Percentiles rank a stretch among this genome's conserved stretches.
phyloP scores from a whole-genome alignment of 2,113 vertebrate genomes.

The Pterocles gutturalis region DNA sequence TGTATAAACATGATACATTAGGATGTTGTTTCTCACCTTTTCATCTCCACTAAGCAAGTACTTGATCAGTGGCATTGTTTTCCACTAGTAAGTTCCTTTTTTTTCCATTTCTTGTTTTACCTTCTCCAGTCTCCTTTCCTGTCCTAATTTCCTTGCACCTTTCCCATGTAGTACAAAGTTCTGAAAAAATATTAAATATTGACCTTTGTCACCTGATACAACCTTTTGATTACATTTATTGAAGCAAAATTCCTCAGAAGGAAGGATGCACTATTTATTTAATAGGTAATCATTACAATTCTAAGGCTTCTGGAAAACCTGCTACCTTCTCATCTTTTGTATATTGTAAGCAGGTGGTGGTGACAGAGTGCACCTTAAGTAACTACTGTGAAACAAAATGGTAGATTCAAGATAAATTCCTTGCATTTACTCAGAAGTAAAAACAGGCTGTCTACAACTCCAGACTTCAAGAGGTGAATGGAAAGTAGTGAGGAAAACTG shows the following conservation, averaged over 20 bases:
- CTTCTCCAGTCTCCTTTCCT: conserved; percentile 53
- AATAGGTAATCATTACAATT: background rate
- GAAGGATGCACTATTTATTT: background rate
- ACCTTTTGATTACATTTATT: background rate
- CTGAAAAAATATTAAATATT: background rate
- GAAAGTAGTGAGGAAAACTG: background rate
- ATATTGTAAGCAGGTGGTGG: background rate
- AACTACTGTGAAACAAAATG: background rate
- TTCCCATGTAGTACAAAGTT: conserved; percentile 61
- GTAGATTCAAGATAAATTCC: background rate
- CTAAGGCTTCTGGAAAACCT: background rate
- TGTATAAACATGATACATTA: background rate
- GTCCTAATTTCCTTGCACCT: conserved; percentile 69
- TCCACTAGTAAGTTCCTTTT: conserved; percentile 40
- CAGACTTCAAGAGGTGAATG: background rate
- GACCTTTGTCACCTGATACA: background rate
- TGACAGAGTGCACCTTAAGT: background rate
- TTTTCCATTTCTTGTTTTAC: conserved; percentile 50
- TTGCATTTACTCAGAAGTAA: background rate
- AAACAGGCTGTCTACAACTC: background rate
- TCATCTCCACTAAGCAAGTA: conserved; percentile 74
- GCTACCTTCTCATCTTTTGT: background rate
- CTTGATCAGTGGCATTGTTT: conserved; percentile 71
- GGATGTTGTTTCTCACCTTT: conserved; percentile 51
- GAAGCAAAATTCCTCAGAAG: background rate